A percentile compares a stretch with the other conserved stretches of the same genome.
Evolutionary conservation across 2,113 vertebrate genomes (phyloP).

Genomic region (Potamarius usumacintae): DNA sequence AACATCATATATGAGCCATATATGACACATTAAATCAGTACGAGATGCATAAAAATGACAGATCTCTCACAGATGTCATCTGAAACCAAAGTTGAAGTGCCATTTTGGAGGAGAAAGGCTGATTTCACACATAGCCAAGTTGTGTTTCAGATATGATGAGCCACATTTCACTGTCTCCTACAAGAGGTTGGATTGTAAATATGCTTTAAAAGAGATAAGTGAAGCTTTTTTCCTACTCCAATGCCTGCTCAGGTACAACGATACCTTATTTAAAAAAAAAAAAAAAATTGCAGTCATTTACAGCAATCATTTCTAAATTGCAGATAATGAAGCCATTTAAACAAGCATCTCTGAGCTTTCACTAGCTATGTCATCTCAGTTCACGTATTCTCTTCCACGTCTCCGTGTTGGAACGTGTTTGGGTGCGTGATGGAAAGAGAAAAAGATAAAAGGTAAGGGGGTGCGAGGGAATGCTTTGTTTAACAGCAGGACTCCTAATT

Average conservation of each 20-base stretch:
- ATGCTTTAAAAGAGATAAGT: neutral
- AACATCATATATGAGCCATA: neutral
- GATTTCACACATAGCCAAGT: neutral
- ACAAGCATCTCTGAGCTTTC: neutral
- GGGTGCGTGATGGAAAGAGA: neutral
- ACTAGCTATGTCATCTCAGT: slow-evolving; percentile 43
- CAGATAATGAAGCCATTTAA: neutral
- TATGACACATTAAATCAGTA: neutral
- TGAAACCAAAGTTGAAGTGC: neutral
- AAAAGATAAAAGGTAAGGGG: neutral
- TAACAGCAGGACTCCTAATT: slow-evolving; percentile 61
- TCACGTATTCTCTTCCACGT: slow-evolving; percentile 21
- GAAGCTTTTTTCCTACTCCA: neutral
- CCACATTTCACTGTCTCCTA: neutral
- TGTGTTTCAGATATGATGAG: neutral
- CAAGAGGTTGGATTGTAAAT: neutral
- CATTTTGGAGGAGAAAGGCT: neutral
- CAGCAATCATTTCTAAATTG: neutral
- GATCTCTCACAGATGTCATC: neutral
- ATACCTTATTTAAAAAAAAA: neutral
- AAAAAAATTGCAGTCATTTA: neutral
- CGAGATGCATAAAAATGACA: neutral
- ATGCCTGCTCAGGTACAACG: neutral
- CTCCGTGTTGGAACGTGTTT: neutral
- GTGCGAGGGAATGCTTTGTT: slow-evolving; percentile 17